Base-by-base conservation (phyloP, 2,888 invertebrate species). In the Doris montereyensis region DNA sequence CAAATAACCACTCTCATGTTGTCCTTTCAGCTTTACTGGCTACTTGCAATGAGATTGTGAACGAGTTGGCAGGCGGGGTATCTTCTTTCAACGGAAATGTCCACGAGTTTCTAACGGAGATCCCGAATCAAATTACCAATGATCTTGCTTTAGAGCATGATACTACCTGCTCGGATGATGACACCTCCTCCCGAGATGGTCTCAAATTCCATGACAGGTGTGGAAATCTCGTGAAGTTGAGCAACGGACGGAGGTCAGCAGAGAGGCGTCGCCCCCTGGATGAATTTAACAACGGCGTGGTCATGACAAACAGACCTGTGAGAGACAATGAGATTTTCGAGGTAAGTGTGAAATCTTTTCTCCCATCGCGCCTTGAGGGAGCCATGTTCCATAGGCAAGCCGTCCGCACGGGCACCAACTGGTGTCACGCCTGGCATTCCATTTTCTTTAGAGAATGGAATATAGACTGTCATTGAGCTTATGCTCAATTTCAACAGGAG, bases 121-220 rank as follows among this genome's bases (percentile, higher is more conserved):
- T 88, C 57, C 87, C 88, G 32, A 88, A 87, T 81, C 88, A 88
- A 76, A 86, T 88, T 74, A 86, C 87, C 3, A 87, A 85, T 60
- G 87, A 87, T 58, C 17, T 60, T 13, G 57, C 70, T 3, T 4
- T 30, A 70, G 70, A 70, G 28, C 70, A 17, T 17, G 34, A 30
- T n/a, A 74, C 74, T 30, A 70, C 76, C 30, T 0, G 21, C 21
- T 73, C 76, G 1, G 80, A 73, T 24, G 78, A 77, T 28, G 77
- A 79, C 5, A 72, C 62, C 24, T 35, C 68, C 5, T 71, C 77
- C 21, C 76, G 81, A 34, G 81, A 83, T 24, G 60, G 57, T 70
- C 78, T 97, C 84, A 93, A 95, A 81, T 97, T 98, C 92, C 97
- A 97, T 91, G 95, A 95, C 72, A 94, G 96, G 82, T 97, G 96